A percentile compares a stretch with the other conserved stretches of the same genome.
Conservation (phyloP, 2,888 invertebrate genomes). For the Callyntrura guangdongensis region DNA sequence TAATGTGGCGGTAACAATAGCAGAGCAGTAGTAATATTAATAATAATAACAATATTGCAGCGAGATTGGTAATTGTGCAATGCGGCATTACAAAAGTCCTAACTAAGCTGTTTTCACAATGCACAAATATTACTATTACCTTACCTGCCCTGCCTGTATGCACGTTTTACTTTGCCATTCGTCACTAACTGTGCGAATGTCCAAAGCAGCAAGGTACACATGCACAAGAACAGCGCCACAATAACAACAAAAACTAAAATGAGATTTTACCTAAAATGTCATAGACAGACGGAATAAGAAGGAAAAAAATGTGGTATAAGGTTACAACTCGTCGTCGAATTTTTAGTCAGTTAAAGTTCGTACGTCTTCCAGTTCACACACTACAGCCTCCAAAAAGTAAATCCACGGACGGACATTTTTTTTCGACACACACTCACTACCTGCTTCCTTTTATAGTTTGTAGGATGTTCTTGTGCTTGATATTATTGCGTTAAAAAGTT, state of each 20-base stretch:
- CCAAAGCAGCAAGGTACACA: neutral
- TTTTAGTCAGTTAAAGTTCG: slow-evolving; percentile 57
- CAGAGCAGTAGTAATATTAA: neutral
- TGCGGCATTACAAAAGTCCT: slow-evolving; percentile 25
- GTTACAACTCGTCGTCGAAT: slow-evolving; percentile 16
- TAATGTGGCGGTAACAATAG: neutral
- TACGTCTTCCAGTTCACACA: slow-evolving; percentile 73
- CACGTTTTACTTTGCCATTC: slow-evolving; percentile 25
- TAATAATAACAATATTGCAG: slow-evolving; percentile 9
- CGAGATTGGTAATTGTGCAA: slow-evolving; percentile 48
- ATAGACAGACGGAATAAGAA: slow-evolving; percentile 13
- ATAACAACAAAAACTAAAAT: slow-evolving; percentile 22
- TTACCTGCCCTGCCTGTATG: neutral
- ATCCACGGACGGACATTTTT: slow-evolving; percentile 5
- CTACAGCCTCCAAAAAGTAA: neutral
- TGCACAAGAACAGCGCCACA: neutral
- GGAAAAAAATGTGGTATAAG: slow-evolving; percentile 17
- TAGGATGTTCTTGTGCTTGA: neutral
- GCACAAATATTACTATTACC: neutral
- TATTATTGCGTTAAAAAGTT: slow-evolving; percentile 25
- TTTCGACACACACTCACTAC: neutral
- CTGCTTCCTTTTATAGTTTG: slow-evolving; percentile 63
- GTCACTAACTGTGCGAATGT: neutral
- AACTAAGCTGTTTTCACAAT: neutral
- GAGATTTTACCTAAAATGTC: slow-evolving; percentile 67